Base-by-base conservation (phyloP, 2,797 vertebrate species). In the Semaprochilodus insignis region DNA sequence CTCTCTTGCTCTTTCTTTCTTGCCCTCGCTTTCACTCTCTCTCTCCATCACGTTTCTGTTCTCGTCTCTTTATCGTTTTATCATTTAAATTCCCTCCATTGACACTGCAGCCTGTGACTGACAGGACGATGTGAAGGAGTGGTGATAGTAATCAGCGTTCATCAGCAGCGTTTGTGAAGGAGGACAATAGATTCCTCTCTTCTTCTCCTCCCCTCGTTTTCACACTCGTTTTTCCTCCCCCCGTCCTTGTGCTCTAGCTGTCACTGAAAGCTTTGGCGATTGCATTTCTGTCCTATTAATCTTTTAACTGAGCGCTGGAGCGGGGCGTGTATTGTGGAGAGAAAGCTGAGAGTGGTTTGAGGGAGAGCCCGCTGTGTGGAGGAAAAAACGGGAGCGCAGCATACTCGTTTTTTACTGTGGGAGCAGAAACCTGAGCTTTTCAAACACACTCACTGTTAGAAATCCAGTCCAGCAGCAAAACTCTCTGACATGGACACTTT, bases 261-360 rank as follows among this genome's bases (percentile, higher is more conserved):
- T 94, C 92, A 92, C 86, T 85, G 91, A 92, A 92, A 92, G 74
- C 91, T 89, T 90, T 85, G 51, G 87, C 87, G 92, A 90, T 92
- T 93, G 90, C 88, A 87, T 88, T 90, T 91, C 88, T 89, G 89
- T 93, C 90, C 91, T 92, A 91, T 94, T 93, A 91, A 93, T 94
- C 90, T 93, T 93, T 93, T 91, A 93, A 92, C 88, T 87, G 72
- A n/a, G 81, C 88, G 89, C 90, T 86, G 86, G 82, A 59, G 63
- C 19, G 19, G 21, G 7, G 57, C 7, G 57, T 57, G 55, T 6
- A 14, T 52, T 57, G 55, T 57, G 55, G 55, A 21, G 55, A 57
- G 55, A 57, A 57, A 57, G 16, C 51, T 52, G 51, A 52, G 51
- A 52, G 51, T 16, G 11, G 51, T 11, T 52, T 13, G 51, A 16